A percentile compares a stretch with the other conserved stretches of the same genome.
Evolutionary conservation across 2,113 vertebrate genomes (phyloP).

Genomic region (Chitala chitala): DNA sequence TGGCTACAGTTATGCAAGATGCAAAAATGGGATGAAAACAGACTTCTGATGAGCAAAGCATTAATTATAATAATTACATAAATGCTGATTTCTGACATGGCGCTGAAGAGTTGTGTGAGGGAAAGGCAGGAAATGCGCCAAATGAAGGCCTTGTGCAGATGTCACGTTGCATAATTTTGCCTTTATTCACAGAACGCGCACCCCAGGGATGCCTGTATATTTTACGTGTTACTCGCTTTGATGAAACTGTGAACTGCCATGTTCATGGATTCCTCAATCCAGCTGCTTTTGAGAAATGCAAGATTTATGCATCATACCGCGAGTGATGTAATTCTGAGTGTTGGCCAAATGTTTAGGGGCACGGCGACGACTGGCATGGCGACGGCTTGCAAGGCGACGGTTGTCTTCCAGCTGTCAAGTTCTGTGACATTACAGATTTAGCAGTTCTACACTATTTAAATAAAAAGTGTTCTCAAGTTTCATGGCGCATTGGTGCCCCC

Average conservation of each 20-base stretch:
- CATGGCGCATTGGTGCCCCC: too few species aligned
- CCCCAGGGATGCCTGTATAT: neutral
- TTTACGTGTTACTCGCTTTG: neutral
- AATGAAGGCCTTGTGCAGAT: slow-evolving; percentile 5
- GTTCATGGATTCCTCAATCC: neutral
- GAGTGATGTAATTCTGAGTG: too few species aligned
- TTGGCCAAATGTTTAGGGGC: too few species aligned
- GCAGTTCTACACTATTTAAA: neutral
- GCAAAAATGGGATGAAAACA: neutral
- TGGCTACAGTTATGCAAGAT: neutral
- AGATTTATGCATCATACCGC: too few species aligned
- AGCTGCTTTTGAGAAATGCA: neutral
- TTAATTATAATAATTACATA: neutral
- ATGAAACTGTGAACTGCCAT: neutral
- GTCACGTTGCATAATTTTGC: neutral
- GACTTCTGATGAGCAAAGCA: neutral
- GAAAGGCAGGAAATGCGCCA: neutral
- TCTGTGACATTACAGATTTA: neutral
- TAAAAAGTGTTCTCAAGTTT: neutral
- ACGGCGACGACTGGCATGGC: too few species aligned
- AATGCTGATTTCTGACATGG: neutral
- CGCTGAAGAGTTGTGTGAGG: neutral
- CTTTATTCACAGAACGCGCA: neutral
- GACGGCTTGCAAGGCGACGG: neutral
- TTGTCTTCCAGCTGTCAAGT: neutral